Evolutionary conservation across 2,113 vertebrate species (phyloP).

Genomic region (Merops nubicus): DNA sequence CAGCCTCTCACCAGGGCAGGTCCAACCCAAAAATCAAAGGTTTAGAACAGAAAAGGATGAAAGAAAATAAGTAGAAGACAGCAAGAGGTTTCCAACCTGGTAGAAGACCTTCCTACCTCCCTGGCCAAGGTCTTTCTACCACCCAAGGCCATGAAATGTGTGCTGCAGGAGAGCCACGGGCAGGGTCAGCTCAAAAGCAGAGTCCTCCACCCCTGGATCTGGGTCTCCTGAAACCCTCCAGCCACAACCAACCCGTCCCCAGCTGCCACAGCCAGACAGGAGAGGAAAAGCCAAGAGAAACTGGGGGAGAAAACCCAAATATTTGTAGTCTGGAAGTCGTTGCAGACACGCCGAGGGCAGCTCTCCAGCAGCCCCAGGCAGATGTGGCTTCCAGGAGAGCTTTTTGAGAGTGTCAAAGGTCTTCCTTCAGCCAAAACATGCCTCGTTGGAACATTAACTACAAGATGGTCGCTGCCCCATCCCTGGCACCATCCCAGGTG

Average conservation of each 20-base stretch:
- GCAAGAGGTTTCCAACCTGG: neutral
- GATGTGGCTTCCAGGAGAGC: neutral
- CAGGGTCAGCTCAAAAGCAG: neutral
- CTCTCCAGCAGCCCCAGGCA: neutral
- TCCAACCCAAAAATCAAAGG: neutral
- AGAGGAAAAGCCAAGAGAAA: neutral
- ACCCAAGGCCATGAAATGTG: fast-evolving
- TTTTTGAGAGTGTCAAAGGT: fast-evolving
- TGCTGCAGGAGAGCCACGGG: fast-evolving
- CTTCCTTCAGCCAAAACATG: neutral
- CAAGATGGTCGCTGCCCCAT: neutral
- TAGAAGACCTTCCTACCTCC: fast-evolving
- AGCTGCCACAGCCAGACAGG: fast-evolving
- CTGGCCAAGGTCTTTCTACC: neutral
- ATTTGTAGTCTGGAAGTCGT: neutral
- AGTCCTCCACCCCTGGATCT: neutral
- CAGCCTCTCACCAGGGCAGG: neutral
- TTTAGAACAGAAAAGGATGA: neutral
- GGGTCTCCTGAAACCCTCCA: fast-evolving
- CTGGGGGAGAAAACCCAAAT: neutral
- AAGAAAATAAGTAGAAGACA: neutral
- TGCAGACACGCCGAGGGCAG: neutral
- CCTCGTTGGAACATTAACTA: too few relatives aligned
- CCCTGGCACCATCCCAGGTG: too few relatives aligned
- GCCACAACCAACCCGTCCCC: fast-evolving